These are phyloP conservation scores for Prunella strophiata DNA, from an alignment of 2,797 vertebrate genomes.

Conservation along the genomic window DNA sequence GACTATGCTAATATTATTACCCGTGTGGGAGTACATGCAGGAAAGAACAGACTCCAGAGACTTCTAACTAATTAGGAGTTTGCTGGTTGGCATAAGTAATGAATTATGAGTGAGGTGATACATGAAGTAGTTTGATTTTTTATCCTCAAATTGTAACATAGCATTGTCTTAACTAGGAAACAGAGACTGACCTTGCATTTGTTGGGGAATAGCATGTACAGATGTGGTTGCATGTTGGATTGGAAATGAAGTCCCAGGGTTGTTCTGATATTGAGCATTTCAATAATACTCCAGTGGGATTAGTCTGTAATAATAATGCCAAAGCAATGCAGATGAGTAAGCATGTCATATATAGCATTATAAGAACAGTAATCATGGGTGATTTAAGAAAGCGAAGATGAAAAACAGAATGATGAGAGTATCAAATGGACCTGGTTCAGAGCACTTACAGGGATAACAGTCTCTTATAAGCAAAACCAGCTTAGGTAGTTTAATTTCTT, in stretches of 20 bases:
- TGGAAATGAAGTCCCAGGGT: not conserved
- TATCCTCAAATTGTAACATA: not conserved
- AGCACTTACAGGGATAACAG: not conserved
- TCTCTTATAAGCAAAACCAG: not conserved
- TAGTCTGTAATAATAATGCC: not conserved
- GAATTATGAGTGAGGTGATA: conserved; percentile 11
- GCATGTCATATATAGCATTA: not conserved
- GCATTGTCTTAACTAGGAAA: not conserved
- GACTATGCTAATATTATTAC: conserved; percentile 1
- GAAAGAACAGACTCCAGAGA: not conserved
- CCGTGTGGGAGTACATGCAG: not conserved
- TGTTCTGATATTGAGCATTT: conserved; percentile 14
- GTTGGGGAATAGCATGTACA: not conserved
- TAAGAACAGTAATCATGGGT: not conserved
- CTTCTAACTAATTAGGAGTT: not conserved
- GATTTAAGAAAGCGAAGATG: not conserved
- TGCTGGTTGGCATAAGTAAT: not conserved
- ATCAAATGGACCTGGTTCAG: not conserved
- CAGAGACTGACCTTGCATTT: not conserved
- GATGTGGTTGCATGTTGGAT: not conserved
- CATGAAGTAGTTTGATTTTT: not conserved
- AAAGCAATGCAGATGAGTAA: conserved; percentile 12
- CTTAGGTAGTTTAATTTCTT: conserved; percentile 30
- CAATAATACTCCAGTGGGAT: not conserved
- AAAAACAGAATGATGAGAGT: not conserved